phyloP scores from a whole-genome alignment of 2,888 invertebrate genomes.

The Imbricaverruca yamaguchii region DNA sequence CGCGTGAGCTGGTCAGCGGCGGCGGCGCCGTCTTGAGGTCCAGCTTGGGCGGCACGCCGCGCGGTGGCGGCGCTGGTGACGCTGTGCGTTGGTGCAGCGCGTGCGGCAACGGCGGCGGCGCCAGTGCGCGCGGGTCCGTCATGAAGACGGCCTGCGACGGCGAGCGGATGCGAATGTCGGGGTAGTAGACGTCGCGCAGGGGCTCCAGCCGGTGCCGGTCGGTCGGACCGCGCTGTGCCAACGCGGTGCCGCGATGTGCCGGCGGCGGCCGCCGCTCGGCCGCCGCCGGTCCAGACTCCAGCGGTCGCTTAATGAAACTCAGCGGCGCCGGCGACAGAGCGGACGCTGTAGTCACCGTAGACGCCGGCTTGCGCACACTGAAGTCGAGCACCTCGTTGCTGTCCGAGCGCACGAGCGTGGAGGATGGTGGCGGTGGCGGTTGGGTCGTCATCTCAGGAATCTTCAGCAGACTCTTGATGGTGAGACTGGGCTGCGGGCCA shows the following conservation, averaged over 20 bases:
- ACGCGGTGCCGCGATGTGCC: slow-evolving; percentile 47
- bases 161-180: slow-evolving; percentile 34
- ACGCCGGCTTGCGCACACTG: slow-evolving; percentile 15
- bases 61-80: slow-evolving; percentile 38
- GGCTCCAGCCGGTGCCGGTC: slow-evolving; percentile 33
- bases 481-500: slow-evolving; percentile 25
- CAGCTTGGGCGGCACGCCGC: slow-evolving; percentile 39
- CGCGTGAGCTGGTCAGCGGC: slow-evolving; percentile 34
- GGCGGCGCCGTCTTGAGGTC: slow-evolving; percentile 39
- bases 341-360: background rate
- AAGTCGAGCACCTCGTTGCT: slow-evolving; percentile 25
- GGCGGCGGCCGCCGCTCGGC: slow-evolving; percentile 24
- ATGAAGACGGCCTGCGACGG: slow-evolving; percentile 36
- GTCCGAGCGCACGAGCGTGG: background rate
- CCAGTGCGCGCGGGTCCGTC: slow-evolving; percentile 35
- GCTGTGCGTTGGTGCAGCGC: slow-evolving; percentile 35
- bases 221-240: slow-evolving; percentile 26
- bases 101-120: slow-evolving; percentile 37
- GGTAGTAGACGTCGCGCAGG: slow-evolving; percentile 25
- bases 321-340: background rate
- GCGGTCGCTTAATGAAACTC: background rate
- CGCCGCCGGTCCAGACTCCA: background rate
- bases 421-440: slow-evolving; percentile 24
- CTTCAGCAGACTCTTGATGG: slow-evolving; percentile 26
- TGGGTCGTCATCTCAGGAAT: slow-evolving; percentile 25